phyloP scores from a whole-genome alignment of 2,888 invertebrate species.

The Euclidia mi region DNA sequence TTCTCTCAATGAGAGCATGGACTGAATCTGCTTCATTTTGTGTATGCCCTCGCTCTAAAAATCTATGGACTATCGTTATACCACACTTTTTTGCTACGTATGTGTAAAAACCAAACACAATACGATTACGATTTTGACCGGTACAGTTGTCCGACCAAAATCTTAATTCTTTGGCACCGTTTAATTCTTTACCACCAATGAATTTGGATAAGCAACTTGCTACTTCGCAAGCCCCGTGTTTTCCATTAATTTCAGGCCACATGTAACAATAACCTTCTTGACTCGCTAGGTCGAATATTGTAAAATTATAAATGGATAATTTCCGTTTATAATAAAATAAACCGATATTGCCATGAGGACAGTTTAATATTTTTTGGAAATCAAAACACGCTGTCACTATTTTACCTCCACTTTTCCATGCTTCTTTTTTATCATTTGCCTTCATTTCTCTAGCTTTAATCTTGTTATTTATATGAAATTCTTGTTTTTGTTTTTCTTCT shows the following conservation, averaged over 20 bases:
- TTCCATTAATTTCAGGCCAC: conserved; percentile 1
- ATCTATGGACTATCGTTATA: conserved; percentile 8
- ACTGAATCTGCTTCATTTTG: conserved; percentile 5
- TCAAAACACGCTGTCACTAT: conserved; percentile 20
- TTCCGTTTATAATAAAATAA: neutral
- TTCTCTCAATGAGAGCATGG: conserved; percentile 3
- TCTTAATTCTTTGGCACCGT: neutral
- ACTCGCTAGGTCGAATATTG: neutral
- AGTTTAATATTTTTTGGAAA: conserved; percentile 30
- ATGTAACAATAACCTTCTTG: neutral
- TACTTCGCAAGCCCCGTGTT: neutral
- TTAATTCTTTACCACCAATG: too few species aligned
- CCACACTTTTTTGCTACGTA: neutral
- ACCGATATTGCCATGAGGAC: conserved; percentile 28
- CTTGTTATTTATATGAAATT: conserved; percentile 5
- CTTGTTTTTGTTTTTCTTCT: conserved; percentile 11
- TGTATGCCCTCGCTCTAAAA: conserved; percentile 12
- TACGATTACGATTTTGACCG: neutral
- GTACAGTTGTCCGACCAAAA: conserved; percentile 1
- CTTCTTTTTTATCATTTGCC: conserved; percentile 9
- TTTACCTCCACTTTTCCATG: neutral
- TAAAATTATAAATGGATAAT: neutral
- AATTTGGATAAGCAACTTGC: neutral
- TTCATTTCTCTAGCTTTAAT: conserved; percentile 11
- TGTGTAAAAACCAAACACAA: neutral